Base-by-base conservation (phyloP, 2,888 invertebrate genomes). In the Resseliella maxima region DNA sequence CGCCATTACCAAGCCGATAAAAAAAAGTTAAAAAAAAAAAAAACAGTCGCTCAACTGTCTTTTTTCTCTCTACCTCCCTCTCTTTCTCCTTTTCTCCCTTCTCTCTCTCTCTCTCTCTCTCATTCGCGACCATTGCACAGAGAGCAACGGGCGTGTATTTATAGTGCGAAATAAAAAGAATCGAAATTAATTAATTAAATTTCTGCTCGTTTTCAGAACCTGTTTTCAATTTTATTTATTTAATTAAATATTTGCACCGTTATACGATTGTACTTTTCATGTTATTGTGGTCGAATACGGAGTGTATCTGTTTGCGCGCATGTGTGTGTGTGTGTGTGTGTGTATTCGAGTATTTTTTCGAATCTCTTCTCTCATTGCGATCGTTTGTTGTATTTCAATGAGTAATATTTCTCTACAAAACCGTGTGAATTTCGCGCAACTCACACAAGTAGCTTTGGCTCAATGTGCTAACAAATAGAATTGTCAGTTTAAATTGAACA, bases 401-500 rank as follows among this genome's bases (percentile, higher is more conserved):
- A 72, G 72, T n/a, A n/a, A n/a, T n/a, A 72, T 72, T 72, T 72
- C 72, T 72, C 72, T 72, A 24, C 10, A 27, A 3, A 24, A 2
- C 12, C 59, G 50, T 24, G 3, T 12, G 41, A 5, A 41, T 12
- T 18, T 18, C 8, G 8, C 46, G 46, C 46, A 18, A 50, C 18
- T 15, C 18, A 18, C 72, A 15, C 18, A 72, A 72, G 72, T 72
- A 35, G 72, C 72, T 31, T 72, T 24, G 8, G 18, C 46, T 50
- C 46, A 18, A 50, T 18, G 24, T 24, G 72, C 72, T 35, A 72
- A 31, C 72, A 72, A 72, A 72, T 72, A 72, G 72, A 72, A 72
- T 72, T 72, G 72, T 72, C 72, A 72, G 72, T 72, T 72, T 72
- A 72, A 72, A 72, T 72, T 72, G 72, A 72, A 72, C 72, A 72